Base-by-base conservation (phyloP, 2,888 invertebrate genomes). In the Agrypnus murinus region DNA sequence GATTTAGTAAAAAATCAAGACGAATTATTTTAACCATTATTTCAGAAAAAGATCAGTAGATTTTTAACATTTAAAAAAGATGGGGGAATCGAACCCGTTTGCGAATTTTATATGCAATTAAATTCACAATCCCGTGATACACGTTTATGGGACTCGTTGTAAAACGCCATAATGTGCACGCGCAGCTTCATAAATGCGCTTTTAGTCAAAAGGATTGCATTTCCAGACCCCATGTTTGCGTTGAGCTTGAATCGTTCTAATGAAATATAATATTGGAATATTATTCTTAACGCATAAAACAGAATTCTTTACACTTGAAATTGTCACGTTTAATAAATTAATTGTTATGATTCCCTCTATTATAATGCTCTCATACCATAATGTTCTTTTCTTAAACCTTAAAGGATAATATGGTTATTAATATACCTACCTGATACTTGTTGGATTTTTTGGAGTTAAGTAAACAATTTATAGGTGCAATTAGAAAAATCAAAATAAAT, bases 101-200 rank as follows among this genome's bases (percentile, higher is more conserved):
- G 17, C 12, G 62, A 48, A 60, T 62, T 62, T 66, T 70, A 65
- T 50, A 12, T n/a, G 57, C 45, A 53, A 60, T 71, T 46, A 78
- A 72, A 71, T 67, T 78, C 74, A 79, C 82, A 82, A 82, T 82
- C 81, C 81, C 69, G 72, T 82, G 81, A 82, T 82, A 75, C 79
- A 83, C 77, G 81, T 76, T 80, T 80, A 82, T 81, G 74, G 80
- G 50, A 73, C 77, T 75, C 79, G 78, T 81, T 81, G 79, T 79
- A 78, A 80, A n/a, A 77, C 78, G 77, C 78, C 77, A 79, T 82
- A 81, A 80, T 79, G 80, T 80, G 79, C 79, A 77, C 78, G 79
- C 76, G 78, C 72, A 68, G 65, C 74, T 75, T 74, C 76, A 74
- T 81, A 80, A 81, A 80, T 67, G 80, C 70, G 78, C 77, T 69